Evolutionary conservation across 1,140 invertebrate genomes (phyloP).

Genomic region (Orchestia grillus): DNA sequence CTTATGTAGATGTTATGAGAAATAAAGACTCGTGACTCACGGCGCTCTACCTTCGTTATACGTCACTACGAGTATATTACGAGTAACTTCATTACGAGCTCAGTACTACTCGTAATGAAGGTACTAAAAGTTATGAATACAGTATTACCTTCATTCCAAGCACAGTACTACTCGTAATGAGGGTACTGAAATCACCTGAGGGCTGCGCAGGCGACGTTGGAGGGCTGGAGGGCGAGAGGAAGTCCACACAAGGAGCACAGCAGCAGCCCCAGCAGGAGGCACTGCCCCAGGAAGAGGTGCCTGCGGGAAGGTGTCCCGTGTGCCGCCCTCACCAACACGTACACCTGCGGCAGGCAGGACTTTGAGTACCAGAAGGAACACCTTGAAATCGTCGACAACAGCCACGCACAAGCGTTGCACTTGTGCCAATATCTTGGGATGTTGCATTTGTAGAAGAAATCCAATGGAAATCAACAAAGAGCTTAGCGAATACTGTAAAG

Average conservation of each 20-base stretch:
- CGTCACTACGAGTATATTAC: no score
- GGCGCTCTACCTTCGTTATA: no score
- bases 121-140: neutral
- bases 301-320: slow-evolving; percentile 85
- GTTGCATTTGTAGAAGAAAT: no score
- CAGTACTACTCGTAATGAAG: neutral
- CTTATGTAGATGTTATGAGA: no score
- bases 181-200: slow-evolving; percentile 68
- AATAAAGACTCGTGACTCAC: no score
- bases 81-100: neutral
- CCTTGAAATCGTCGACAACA: no score
- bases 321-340: slow-evolving; percentile 89
- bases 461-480: no score
- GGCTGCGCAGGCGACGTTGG: slow-evolving; percentile 84
- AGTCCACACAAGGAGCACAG: slow-evolving; percentile 84
- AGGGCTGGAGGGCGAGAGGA: slow-evolving; percentile 84
- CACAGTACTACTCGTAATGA: neutral
- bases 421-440: no score
- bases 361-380: neutral
- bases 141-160: neutral
- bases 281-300: slow-evolving; percentile 91
- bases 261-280: slow-evolving; percentile 88
- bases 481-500: no score
- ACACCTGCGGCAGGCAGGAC: slow-evolving; percentile 72
- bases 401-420: no score